phyloP scores from a whole-genome alignment of 2,797 vertebrate genomes.

The Pangasius macronema region DNA sequence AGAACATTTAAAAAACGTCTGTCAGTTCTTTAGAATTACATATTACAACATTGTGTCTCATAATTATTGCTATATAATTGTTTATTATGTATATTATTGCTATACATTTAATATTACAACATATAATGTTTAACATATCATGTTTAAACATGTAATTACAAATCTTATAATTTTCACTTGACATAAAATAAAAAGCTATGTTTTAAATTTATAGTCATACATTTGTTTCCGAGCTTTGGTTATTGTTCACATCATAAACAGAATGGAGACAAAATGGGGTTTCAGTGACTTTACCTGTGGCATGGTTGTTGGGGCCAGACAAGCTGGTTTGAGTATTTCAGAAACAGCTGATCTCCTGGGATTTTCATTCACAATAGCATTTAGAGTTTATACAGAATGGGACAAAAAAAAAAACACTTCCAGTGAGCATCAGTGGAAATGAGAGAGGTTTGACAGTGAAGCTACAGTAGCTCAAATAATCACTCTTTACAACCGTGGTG shows the following conservation, averaged over 20 bases:
- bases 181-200: neutral
- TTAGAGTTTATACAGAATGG: neutral
- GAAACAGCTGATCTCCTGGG: neutral
- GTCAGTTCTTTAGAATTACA: neutral
- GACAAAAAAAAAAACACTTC: neutral
- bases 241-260: neutral
- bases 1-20: constrained; percentile 14
- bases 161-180: neutral
- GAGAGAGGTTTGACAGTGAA: neutral
- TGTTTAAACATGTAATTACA: neutral
- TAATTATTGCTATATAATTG: neutral
- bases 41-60: neutral
- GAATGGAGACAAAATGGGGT: neutral
- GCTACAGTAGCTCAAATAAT: neutral
- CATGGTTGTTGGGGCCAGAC: neutral
- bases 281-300: neutral
- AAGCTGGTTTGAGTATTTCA: neutral
- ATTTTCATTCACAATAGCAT: neutral
- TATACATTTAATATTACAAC: neutral
- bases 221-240: neutral
- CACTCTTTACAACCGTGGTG: neutral
- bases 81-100: neutral
- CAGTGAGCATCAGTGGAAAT: neutral
- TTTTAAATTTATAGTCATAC: neutral
- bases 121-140: no score